Conservation (phyloP, 2,888 invertebrate species). For the Epistrophe grossulariae region DNA sequence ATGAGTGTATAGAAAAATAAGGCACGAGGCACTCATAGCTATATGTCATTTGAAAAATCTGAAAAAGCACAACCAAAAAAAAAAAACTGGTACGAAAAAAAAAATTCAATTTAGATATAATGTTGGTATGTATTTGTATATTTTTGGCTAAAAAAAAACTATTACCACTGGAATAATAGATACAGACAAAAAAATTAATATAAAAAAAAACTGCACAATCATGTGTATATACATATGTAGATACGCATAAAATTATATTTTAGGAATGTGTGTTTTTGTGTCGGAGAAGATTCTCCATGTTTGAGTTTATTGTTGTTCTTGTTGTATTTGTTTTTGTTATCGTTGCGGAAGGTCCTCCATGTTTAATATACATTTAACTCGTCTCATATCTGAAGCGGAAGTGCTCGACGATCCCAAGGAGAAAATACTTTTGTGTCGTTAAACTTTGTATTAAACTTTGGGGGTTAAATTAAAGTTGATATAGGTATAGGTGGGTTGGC, state of each 20-base stretch:
- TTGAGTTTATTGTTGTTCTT: neutral
- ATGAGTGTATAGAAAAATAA: slow-evolving; percentile 37
- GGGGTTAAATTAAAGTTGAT: slow-evolving; percentile 64
- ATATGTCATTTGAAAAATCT: slow-evolving; percentile 19
- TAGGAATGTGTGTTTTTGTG: slow-evolving; percentile 52
- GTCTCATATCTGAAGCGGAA: slow-evolving; percentile 69
- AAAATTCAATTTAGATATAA: neutral
- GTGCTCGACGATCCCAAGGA: slow-evolving; percentile 62
- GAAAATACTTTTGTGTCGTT: slow-evolving; percentile 69
- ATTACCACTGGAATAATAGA: slow-evolving; percentile 54
- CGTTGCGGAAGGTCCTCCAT: slow-evolving; percentile 33
- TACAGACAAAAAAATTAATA: neutral
- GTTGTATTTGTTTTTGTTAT: slow-evolving; percentile 13
- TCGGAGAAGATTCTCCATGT: slow-evolving; percentile 22
- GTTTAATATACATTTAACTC: slow-evolving; percentile 9
- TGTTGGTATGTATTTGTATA: neutral
- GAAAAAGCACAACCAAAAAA: slow-evolving; percentile 2
- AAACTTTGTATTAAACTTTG: slow-evolving; percentile 67
- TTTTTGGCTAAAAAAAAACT: slow-evolving; percentile 28
- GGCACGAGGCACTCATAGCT: slow-evolving; percentile 61
- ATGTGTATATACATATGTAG: too few relatives aligned
- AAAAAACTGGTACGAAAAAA: neutral
- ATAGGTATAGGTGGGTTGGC: neutral
- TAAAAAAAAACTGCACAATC: slow-evolving; percentile 49
- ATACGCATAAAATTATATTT: slow-evolving; percentile 29